Percentiles rank a stretch among this genome's conserved stretches.
phyloP scores from a whole-genome alignment of 2,113 vertebrate species.

The Chlorocebus sabaeus region DNA sequence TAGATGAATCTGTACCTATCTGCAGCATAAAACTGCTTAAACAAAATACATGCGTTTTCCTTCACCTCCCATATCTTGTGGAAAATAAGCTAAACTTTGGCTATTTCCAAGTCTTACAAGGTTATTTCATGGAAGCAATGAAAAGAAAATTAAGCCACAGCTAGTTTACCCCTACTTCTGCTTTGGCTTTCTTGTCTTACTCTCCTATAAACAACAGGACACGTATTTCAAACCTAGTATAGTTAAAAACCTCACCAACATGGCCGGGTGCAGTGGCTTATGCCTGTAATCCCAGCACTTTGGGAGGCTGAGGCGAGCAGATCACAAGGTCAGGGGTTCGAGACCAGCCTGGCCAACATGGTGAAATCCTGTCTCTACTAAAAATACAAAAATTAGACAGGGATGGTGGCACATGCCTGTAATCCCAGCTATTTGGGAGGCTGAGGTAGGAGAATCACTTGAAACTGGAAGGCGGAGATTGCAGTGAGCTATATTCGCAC shows the following conservation, averaged over 20 bases:
- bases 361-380: too few species aligned
- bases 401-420: too few species aligned
- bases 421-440: too few species aligned
- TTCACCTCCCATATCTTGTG: not conserved
- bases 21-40: not conserved
- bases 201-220: not conserved
- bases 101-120: not conserved
- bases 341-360: too few species aligned
- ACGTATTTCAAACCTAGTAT: not conserved
- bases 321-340: too few species aligned
- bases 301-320: too few species aligned
- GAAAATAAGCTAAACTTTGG: slow-evolving; percentile 22
- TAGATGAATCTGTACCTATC: not conserved
- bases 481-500: too few species aligned
- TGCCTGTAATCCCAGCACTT: too few species aligned
- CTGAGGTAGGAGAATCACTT: too few species aligned
- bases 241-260: not conserved
- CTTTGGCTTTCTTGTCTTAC: not conserved
- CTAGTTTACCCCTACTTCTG: not conserved
- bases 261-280: too few species aligned
- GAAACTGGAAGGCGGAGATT: too few species aligned
- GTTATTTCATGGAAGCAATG: not conserved
- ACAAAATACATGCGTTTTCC: not conserved
- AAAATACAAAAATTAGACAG: too few species aligned
- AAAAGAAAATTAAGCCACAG: slow-evolving; percentile 4